Evolutionary conservation across 2,888 invertebrate species (phyloP), one percentile per base, ranked within the genome.

Genomic region (Glomeris marginata): DNA sequence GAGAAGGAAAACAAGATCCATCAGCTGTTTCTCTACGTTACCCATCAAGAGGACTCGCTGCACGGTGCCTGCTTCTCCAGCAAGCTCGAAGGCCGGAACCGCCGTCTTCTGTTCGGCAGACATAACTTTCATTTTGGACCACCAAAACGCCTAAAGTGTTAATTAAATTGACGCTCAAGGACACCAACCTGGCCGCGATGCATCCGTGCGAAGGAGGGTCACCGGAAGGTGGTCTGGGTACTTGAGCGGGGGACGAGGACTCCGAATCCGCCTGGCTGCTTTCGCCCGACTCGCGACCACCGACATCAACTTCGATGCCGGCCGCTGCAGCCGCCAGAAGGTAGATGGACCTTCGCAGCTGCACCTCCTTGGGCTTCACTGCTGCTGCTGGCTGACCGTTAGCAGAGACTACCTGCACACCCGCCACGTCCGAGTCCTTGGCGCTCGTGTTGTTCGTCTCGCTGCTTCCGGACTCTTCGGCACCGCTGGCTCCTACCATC

Each of bases 131-230:
- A n/a, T n/a, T n/a, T n/a, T n/a, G 10, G 13, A 49, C 2, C n/a
- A 41, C 11, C 6, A 47, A 5, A 13, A 21, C 41, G 21, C 11
- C 41, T 21, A 21, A 41, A 41, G 20, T 38, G 41, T 18, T 21
- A 21, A 41, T 6, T 41, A 41, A 41, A 18, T 2, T 41, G 13
- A 3, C n/a, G 18, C n/a, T 41, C 22, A 13, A 22, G 13, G 13
- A 22, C 4, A 28, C 28, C 4, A 49, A 54, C 54, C 54, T 49
- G 18, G 54, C 54, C 21, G 50, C 22, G 15, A 54, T 49, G 46
- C 54, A 54, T 42, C 54, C 54, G 38, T 54, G 48, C 16, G 45
- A 22, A 15, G 54, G 54, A 36, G 54, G 52, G 34, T 54, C 52
- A 35, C 54, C 54, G 13, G 47, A 37, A 13, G 54, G 54, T 20